Conservation (phyloP, 2,797 vertebrate species). For the Xiphorhynchus erythropygius region DNA sequence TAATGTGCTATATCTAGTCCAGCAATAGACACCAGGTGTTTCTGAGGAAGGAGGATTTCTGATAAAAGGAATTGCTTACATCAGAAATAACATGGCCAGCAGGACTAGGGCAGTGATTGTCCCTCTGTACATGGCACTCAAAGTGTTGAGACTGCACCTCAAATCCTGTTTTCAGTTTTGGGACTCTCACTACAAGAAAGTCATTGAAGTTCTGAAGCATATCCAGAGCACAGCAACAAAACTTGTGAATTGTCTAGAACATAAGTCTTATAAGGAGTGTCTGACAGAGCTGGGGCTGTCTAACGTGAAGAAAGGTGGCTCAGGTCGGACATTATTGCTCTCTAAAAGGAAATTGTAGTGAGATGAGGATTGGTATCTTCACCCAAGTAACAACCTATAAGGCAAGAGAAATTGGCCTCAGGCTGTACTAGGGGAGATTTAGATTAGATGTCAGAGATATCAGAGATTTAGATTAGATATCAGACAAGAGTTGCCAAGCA, state of each 20-base stretch:
- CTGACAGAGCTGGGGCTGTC: too few species aligned
- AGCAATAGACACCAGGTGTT: accelerated
- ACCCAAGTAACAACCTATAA: neutral
- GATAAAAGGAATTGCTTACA: neutral
- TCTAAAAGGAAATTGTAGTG: neutral
- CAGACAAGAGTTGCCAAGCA: neutral
- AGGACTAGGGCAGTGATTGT: neutral
- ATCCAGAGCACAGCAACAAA: accelerated
- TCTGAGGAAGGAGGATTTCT: neutral
- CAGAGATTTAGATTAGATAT: too few species aligned
- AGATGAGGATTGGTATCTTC: neutral
- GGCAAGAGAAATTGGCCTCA: neutral
- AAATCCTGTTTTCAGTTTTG: neutral
- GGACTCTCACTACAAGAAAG: neutral
- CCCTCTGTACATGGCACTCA: too few species aligned
- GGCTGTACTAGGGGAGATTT: neutral
- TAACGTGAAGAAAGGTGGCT: neutral
- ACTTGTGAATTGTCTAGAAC: neutral
- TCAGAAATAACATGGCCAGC: too few species aligned
- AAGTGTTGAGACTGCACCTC: neutral
- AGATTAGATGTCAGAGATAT: too few species aligned
- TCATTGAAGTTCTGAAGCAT: neutral
- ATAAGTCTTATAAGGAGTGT: neutral
- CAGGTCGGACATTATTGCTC: neutral
- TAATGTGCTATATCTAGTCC: neutral